Evolutionary conservation across 1,140 invertebrate species (phyloP).

Genomic region (Drosophila cardini): DNA sequence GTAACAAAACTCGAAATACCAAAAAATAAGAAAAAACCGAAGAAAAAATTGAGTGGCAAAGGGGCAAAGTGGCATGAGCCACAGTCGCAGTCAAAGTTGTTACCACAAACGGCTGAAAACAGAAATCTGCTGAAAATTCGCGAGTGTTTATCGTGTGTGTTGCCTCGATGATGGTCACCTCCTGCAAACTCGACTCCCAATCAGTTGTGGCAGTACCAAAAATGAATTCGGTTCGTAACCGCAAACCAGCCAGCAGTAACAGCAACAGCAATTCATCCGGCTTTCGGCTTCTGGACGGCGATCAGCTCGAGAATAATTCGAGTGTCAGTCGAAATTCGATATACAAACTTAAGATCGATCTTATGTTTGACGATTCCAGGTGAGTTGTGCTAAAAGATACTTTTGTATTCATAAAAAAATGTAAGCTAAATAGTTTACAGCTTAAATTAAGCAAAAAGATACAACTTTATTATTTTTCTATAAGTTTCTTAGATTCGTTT

Average conservation of each 20-base stretch:
- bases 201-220: constrained; percentile 73
- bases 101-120: neutral
- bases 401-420: neutral
- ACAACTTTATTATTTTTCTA: neutral
- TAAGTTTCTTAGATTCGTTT: neutral
- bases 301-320: constrained; percentile 85
- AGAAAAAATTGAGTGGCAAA: constrained; percentile 6
- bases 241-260: constrained; percentile 67
- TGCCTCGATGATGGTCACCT: constrained; percentile 77
- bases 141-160: constrained; percentile 32
- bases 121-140: constrained; percentile 32
- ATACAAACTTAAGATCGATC: constrained; percentile 93
- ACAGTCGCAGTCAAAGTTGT: neutral
- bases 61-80: constrained; percentile 42
- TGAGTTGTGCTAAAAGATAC: too few species aligned
- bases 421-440: neutral
- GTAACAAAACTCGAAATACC: constrained; percentile 18
- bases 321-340: constrained; percentile 88
- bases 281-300: constrained; percentile 84
- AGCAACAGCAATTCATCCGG: constrained; percentile 81
- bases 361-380: constrained; percentile 91
- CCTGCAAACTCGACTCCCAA: constrained; percentile 77
- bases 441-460: neutral
- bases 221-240: constrained; percentile 70
- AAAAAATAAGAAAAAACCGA: constrained; percentile 21